Conservation (phyloP, 2,797 vertebrate genomes). For the Anabacerthia variegaticeps region DNA sequence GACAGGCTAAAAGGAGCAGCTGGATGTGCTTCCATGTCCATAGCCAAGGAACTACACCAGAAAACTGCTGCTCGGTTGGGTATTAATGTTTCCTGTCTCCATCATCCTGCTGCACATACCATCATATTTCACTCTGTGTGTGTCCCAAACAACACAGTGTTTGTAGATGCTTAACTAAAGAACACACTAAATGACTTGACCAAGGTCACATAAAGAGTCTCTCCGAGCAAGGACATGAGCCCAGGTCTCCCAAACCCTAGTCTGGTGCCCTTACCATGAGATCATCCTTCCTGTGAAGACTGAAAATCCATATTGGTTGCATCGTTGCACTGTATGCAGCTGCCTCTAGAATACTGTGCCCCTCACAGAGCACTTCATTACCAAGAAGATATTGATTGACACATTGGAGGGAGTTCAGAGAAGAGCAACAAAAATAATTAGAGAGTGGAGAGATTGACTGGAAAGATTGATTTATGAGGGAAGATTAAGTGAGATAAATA, state of each 20-base stretch:
- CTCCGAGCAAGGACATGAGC: neutral
- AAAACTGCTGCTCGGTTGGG: neutral
- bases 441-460: slow-evolving; percentile 72
- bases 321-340: neutral
- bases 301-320: slow-evolving; percentile 47
- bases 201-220: neutral
- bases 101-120: neutral
- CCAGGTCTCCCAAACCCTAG: neutral
- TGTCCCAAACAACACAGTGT: neutral
- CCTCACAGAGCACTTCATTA: slow-evolving; percentile 60
- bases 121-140: neutral
- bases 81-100: neutral
- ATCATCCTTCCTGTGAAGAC: slow-evolving; percentile 31
- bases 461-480: slow-evolving; percentile 74
- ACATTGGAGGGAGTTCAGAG: slow-evolving; percentile 74
- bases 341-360: slow-evolving; percentile 23
- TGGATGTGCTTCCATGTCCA: accelerated
- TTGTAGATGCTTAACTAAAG: neutral
- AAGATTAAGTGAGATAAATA: slow-evolving; percentile 79
- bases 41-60: neutral
- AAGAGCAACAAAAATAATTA: slow-evolving; percentile 77
- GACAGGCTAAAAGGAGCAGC: neutral
- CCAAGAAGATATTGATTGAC: slow-evolving; percentile 65
- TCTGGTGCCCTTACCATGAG: neutral
- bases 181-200: neutral